Evolutionary conservation across 2,888 invertebrate species (phyloP), one percentile per base, ranked within the genome.

Genomic region (Agriopis leucophaearia): DNA sequence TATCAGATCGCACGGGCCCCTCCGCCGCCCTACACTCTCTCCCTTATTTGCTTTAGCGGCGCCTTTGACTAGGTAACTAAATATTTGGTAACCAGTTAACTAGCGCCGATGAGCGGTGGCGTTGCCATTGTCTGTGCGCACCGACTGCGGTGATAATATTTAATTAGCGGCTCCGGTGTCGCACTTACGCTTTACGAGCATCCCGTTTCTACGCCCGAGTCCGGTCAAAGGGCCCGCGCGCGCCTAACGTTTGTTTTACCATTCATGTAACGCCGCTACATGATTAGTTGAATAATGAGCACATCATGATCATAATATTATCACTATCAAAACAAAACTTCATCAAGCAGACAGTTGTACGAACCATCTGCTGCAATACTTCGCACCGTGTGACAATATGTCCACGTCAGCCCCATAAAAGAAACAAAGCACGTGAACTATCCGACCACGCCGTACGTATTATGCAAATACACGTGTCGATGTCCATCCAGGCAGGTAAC

Each of bases 71-170:
- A 87, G 81, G 74, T 78, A 71, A 83, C 83, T 87, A 90, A 93
- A 93, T 92, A 91, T 93, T 93, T 93, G 89, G 87, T 82, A 86
- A 89, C 88, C 85, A 81, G 90, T 90, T 89, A 91, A 89, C 89
- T 89, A 89, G 87, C 88, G 86, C 88, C 88, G 88, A 90, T 91
- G 88, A 89, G 83, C 85, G 87, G 87, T 87, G 86, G 82, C 83
- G 82, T 86, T 80, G 82, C 85, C 74, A 90, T 92, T 92, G 92
- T 92, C 88, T 90, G 87, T 85, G 81, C 81, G 81, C 81, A 83
- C 88, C 87, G 89, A 86, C 86, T 85, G 84, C 81, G 86, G 86
- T 91, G 91, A 91, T 92, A 92, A 92, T 92, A 92, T 93, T 92
- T 93, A 92, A 93, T 93, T 91, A 93, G 91, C 88, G 88, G 85